phyloP scores from a whole-genome alignment of 2,888 invertebrate species.

The Drosophila parthenogenetica region DNA sequence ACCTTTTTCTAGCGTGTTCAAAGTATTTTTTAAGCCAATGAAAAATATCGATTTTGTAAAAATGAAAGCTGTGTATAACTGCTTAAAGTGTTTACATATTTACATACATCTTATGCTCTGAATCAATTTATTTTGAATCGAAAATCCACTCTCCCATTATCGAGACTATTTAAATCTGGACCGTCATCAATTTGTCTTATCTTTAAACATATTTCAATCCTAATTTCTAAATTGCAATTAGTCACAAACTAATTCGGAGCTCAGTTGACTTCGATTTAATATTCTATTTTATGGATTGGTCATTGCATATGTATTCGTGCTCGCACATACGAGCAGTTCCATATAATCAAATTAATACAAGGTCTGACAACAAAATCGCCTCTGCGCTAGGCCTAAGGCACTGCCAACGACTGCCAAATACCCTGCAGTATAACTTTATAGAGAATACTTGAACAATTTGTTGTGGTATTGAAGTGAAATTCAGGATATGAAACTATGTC shows the following conservation, averaged over 20 bases:
- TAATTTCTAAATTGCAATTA: conserved; percentile 11
- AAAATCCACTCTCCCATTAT: too few species aligned
- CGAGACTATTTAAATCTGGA: too few species aligned
- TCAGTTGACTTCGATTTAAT: conserved; percentile 1
- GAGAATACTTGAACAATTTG: too few species aligned
- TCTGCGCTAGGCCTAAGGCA: not conserved
- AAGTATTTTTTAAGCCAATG: too few species aligned
- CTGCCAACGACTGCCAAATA: not conserved
- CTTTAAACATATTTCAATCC: not conserved
- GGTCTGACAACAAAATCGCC: conserved; percentile 8
- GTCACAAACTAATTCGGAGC: not conserved
- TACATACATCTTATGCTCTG: too few species aligned
- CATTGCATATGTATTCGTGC: conserved; percentile 10
- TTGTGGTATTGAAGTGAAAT: too few species aligned
- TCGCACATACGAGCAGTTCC: conserved; percentile 33
- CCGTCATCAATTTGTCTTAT: not conserved
- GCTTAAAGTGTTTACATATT: too few species aligned
- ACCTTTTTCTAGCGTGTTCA: too few species aligned
- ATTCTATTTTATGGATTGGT: conserved; percentile 26
- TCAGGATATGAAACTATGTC: too few species aligned
- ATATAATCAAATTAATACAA: conserved; percentile 57
- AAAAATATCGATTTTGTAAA: too few species aligned
- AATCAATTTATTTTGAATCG: too few species aligned
- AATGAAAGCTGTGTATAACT: too few species aligned
- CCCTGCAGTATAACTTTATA: not conserved